A percentile compares a stretch with the other conserved stretches of the same genome.
These are phyloP conservation scores for Cheirogaleus major DNA, from an alignment of 2,797 vertebrate species.

Conservation along the genomic window DNA sequence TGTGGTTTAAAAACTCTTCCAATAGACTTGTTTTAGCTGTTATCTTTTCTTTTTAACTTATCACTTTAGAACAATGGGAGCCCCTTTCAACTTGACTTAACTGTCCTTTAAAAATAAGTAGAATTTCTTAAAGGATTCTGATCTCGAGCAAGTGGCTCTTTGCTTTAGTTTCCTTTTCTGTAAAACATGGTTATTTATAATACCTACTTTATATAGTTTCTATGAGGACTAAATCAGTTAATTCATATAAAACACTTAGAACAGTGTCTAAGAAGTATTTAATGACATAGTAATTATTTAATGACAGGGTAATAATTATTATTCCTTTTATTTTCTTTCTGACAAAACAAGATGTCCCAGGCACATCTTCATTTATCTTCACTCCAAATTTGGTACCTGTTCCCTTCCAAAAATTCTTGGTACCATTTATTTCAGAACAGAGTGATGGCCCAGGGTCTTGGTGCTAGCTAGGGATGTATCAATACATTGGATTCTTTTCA, in stretches of 20 bases:
- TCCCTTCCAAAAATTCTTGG: background rate
- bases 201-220: too few species aligned
- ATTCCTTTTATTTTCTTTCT: background rate
- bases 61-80: background rate
- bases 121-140: background rate
- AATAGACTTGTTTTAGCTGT: too few species aligned
- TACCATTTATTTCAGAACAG: background rate
- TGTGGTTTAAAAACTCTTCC: too few species aligned
- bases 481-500: background rate
- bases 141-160: background rate
- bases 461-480: background rate
- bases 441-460: background rate
- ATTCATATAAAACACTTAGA: background rate
- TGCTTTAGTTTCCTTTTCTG: too few species aligned
- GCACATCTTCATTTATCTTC: background rate
- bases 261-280: background rate
- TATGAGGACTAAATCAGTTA: too few species aligned
- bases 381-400: too few species aligned
- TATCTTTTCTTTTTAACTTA: background rate
- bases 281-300: background rate
- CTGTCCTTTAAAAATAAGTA: background rate
- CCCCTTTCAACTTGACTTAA: background rate
- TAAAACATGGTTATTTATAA: too few species aligned
- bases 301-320: background rate
- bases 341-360: background rate